Conservation (phyloP, 1,140 invertebrate genomes). For the Drosophila rufa region DNA sequence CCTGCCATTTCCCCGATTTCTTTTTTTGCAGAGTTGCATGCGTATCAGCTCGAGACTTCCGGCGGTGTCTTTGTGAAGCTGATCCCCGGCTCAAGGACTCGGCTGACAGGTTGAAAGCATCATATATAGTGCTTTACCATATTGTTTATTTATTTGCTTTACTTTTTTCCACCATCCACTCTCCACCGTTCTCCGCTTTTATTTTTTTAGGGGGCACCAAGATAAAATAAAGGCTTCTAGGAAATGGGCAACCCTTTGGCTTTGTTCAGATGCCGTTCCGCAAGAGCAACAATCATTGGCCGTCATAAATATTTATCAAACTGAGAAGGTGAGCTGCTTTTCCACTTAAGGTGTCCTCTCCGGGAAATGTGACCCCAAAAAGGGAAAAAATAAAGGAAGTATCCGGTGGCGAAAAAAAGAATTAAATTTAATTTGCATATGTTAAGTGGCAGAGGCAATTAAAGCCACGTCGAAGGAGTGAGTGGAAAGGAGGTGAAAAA, state of each 20-base stretch:
- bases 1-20: constrained; percentile 7
- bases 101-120: constrained; percentile 54
- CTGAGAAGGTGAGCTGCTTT: constrained; percentile 47
- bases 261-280: constrained; percentile 29
- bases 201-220: constrained; percentile 9
- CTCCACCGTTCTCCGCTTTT: background rate
- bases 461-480: constrained; percentile 38
- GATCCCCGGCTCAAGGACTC: constrained; percentile 42
- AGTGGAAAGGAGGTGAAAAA: background rate
- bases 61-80: constrained; percentile 69
- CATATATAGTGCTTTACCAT: constrained; percentile 25
- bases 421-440: constrained; percentile 81
- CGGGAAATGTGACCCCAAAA: constrained; percentile 27
- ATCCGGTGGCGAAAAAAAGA: constrained; percentile 32
- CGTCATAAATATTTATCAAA: constrained; percentile 81
- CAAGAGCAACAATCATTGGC: constrained; percentile 38
- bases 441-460: constrained; percentile 82
- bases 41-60: constrained; percentile 72
- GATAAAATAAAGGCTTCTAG: constrained; percentile 44
- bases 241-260: constrained; percentile 55
- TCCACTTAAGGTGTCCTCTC: constrained; percentile 61
- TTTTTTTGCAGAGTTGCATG: constrained; percentile 42
- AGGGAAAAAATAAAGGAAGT: background rate
- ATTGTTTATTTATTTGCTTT: constrained; percentile 61
- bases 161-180: constrained; percentile 11